Conservation (phyloP, 1,140 invertebrate species). For the Drosophila azteca region DNA sequence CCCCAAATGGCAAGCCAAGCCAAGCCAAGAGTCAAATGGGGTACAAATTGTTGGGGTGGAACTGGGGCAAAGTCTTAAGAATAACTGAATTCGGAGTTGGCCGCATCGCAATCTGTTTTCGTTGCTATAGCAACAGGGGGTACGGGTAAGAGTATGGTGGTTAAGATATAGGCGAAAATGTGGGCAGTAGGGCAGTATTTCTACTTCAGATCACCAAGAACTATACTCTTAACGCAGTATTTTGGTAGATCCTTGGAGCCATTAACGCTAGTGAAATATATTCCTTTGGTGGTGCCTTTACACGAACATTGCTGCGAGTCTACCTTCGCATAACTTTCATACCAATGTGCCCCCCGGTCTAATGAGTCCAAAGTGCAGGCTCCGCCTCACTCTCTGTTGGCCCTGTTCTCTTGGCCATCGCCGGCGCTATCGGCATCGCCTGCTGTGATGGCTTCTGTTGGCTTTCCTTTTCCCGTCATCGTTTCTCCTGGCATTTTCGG, state of each 20-base stretch:
- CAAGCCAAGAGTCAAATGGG: constrained; percentile 9
- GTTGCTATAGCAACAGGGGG: constrained; percentile 16
- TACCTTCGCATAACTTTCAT: no score
- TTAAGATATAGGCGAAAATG: no score
- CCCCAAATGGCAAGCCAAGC: not conserved
- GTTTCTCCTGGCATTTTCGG: constrained; percentile 41
- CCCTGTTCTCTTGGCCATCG: not conserved
- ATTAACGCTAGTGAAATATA: no score
- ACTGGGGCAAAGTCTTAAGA: constrained; percentile 37
- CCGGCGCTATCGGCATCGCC: constrained; percentile 19
- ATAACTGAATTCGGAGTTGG: constrained; percentile 25
- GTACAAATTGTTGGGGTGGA: constrained; percentile 20
- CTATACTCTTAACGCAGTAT: no score
- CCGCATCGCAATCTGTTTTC: constrained; percentile 37
- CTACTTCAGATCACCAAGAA: no score
- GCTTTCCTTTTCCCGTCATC: constrained; percentile 30
- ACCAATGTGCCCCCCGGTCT: not conserved
- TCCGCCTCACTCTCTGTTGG: constrained; percentile 16
- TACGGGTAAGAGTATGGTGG: not conserved
- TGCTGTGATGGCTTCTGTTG: constrained; percentile 43
- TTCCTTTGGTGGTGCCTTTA: no score
- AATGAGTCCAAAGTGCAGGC: constrained; percentile 39
- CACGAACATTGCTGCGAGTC: no score
- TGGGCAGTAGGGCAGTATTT: no score
- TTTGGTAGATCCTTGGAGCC: no score